phyloP scores from a whole-genome alignment of 1,140 invertebrate genomes.

The Psilanteris sp. region DNA sequence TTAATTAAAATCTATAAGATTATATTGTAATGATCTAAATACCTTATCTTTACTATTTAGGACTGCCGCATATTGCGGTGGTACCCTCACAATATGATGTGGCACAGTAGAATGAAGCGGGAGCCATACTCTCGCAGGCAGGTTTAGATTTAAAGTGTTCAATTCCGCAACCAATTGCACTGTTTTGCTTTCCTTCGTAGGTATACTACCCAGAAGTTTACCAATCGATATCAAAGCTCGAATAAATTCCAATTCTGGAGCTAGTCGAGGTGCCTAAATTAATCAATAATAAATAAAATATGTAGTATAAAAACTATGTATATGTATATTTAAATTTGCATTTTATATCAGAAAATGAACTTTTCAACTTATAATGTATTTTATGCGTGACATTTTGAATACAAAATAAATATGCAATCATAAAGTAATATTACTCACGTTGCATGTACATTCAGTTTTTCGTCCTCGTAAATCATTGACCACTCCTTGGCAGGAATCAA shows the following conservation, averaged over 20 bases:
- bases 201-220: slow-evolving; percentile 91
- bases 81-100: slow-evolving; percentile 94
- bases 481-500: slow-evolving; percentile 86
- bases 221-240: slow-evolving; percentile 94
- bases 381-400: too few species aligned
- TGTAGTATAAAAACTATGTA: too few species aligned
- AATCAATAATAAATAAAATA: too few species aligned
- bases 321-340: too few species aligned
- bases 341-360: too few species aligned
- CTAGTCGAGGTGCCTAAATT: slow-evolving; percentile 89
- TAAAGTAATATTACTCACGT: slow-evolving; percentile 80
- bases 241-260: slow-evolving; percentile 93
- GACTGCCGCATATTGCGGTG: slow-evolving; percentile 96
- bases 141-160: slow-evolving; percentile 95
- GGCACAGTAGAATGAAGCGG: slow-evolving; percentile 87
- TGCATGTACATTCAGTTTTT: slow-evolving; percentile 87
- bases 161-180: slow-evolving; percentile 94
- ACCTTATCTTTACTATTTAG: slow-evolving; percentile 99
- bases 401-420: too few species aligned
- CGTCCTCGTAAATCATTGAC: slow-evolving; percentile 87
- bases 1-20: too few species aligned
- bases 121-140: slow-evolving; percentile 98
- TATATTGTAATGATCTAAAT: too few species aligned
- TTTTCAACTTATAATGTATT: too few species aligned
- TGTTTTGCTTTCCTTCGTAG: slow-evolving; percentile 97